A percentile compares a stretch with the other conserved stretches of the same genome.
These are phyloP conservation scores for Falcunculus frontatus DNA, from an alignment of 2,113 vertebrate species.

Conservation along the genomic window DNA sequence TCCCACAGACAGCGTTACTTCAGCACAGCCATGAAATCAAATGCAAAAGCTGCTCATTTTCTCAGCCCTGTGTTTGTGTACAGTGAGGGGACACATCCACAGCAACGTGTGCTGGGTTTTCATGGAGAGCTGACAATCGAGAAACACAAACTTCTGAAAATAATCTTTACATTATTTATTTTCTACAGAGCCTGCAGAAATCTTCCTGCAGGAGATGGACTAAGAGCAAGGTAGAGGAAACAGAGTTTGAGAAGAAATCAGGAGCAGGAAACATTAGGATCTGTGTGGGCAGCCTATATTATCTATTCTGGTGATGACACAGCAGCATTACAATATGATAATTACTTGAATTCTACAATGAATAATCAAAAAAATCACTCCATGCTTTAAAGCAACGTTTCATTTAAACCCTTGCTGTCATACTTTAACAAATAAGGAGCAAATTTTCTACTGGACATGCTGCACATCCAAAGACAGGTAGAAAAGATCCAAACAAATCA, in stretches of 20 bases:
- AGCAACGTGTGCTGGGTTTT: accelerated
- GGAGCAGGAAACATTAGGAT: neutral
- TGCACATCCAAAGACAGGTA: neutral
- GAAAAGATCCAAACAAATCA: neutral
- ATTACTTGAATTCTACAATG: neutral
- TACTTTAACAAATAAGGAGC: neutral
- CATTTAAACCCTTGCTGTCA: neutral
- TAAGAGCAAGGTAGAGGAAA: neutral
- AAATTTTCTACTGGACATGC: neutral
- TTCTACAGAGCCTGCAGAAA: neutral
- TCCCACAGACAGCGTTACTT: neutral
- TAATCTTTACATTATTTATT: neutral
- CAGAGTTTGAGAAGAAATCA: neutral
- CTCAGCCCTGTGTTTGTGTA: neutral
- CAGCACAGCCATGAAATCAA: neutral
- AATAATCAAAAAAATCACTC: neutral
- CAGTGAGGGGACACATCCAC: neutral
- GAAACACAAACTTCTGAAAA: accelerated
- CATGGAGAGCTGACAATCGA: accelerated
- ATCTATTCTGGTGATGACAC: neutral
- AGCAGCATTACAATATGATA: neutral
- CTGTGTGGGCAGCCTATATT: accelerated
- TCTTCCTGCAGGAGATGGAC: neutral
- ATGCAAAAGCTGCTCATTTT: neutral
- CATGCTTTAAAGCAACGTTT: neutral